Percentiles rank a stretch among this genome's conserved stretches.
phyloP scores from a whole-genome alignment of 1,140 invertebrate genomes.

The Macrotrachela quadricornifera region DNA sequence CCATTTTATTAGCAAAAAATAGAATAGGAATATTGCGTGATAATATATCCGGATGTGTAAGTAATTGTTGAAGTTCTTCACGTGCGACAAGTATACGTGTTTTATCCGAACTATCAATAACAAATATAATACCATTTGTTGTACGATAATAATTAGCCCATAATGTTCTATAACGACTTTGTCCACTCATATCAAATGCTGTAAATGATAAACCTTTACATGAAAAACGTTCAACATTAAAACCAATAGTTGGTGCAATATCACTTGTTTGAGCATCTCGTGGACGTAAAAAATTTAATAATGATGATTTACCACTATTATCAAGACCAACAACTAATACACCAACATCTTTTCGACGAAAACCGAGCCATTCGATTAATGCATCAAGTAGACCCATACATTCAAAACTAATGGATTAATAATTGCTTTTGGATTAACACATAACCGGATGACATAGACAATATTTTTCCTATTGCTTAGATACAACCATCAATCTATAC shows the following conservation, averaged over 20 bases:
- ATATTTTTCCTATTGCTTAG: no score
- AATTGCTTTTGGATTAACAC: no score
- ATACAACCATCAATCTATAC: no score
- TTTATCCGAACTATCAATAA: constrained; percentile 79
- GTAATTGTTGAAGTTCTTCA: constrained; percentile 58
- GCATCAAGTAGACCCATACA: constrained; percentile 67
- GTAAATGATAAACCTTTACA: constrained; percentile 55
- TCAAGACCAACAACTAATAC: constrained; percentile 84
- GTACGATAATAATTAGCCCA: constrained; percentile 91
- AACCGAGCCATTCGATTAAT: constrained; percentile 34
- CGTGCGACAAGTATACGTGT: constrained; percentile 64
- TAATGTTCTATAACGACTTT: constrained; percentile 69
- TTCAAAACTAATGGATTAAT: no score
- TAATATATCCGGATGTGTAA: constrained; percentile 67
- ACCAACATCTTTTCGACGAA: constrained; percentile 53
- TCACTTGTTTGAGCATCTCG: constrained; percentile 50
- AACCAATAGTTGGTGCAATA: constrained; percentile 75
- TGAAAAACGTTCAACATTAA: constrained; percentile 67
- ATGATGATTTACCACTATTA: constrained; percentile 69
- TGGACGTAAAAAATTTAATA: constrained; percentile 72
- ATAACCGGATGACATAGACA: no score
- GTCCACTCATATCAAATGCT: constrained; percentile 91
- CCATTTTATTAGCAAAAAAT: constrained; percentile 94
- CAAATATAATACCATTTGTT: constrained; percentile 83
- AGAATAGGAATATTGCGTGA: constrained; percentile 56